Base-by-base conservation (phyloP, 2,888 invertebrate species). In the Phasia obesa region DNA sequence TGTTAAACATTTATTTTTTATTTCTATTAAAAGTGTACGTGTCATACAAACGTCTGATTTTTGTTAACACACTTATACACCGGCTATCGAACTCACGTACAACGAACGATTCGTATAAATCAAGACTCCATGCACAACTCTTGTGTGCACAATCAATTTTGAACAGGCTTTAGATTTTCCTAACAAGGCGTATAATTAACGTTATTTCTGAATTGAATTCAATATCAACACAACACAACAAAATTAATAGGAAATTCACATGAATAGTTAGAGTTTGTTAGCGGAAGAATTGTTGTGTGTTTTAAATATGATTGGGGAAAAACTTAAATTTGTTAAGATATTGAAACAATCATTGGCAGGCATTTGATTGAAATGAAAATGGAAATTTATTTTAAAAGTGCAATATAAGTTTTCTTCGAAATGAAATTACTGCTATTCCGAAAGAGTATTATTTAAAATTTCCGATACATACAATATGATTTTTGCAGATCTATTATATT, bases 181-280 rank as follows among this genome's bases (percentile, higher is more conserved):
- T 69, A 78, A 82, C 82, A 64, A 82, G 82, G 82, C 82, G 82
- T 82, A 78, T 82, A 82, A 78, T 82, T 82, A 82, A 82, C 82
- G 78, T 74, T 82, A 78, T 62, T 82, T 82, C 64, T 69, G 57
- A 64, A 69, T 55, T 78, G 73, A 81, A 81, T 69, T 82, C 74
- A 74, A 62, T 73, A 78, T 70, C 69, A 60, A 47, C 23, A 57
- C 42, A 35, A 74, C 23, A 47, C 35, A 65, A 57, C 47, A 53
- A 65, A 60, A 65, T 73, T 60, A 73, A 77, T 73, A 73, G 47
- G 67, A 67, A 73, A 74, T 77, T 73, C 51, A 53, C 65, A 59
- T 65, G 79, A 73, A 79, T 31, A 35, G 38, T 53, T 67, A 6
- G 53, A 4, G 7, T 5, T 27, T 47, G 57, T 57, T 57, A 25